Evolutionary conservation across 2,888 invertebrate genomes (phyloP).

Genomic region (Gnatocerus cornutus): DNA sequence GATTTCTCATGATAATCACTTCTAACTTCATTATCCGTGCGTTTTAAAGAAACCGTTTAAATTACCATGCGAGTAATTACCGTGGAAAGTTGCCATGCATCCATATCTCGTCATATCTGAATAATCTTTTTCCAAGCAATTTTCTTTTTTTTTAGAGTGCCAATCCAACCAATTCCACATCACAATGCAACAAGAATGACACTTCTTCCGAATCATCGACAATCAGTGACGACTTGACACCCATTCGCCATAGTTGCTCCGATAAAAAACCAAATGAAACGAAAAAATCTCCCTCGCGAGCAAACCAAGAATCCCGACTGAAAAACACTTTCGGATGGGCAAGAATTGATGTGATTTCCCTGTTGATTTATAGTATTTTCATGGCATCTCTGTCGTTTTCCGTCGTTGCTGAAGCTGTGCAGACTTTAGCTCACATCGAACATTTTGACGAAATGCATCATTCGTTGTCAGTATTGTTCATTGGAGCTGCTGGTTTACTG

Average conservation of each 20-base stretch:
- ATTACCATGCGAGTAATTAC: too few relatives aligned
- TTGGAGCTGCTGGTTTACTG: constrained; percentile 81
- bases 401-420: constrained; percentile 85
- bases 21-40: too few relatives aligned
- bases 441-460: constrained; percentile 83
- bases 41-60: too few relatives aligned
- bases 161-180: not conserved
- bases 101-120: too few relatives aligned
- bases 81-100: too few relatives aligned
- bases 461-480: constrained; percentile 82
- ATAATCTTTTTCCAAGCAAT: too few relatives aligned
- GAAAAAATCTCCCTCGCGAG: constrained; percentile 48
- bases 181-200: constrained; percentile 27
- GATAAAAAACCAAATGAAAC: constrained; percentile 53
- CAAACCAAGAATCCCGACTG: constrained; percentile 76
- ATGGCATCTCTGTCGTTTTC: constrained; percentile 89
- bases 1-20: too few relatives aligned
- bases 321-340: constrained; percentile 96
- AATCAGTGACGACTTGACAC: constrained; percentile 51
- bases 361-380: constrained; percentile 87
- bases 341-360: constrained; percentile 89
- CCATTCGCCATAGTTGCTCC: constrained; percentile 48
- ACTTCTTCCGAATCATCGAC: constrained; percentile 23
- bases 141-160: constrained; percentile 21
- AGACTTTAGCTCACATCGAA: constrained; percentile 84